Conservation (phyloP, 2,888 invertebrate species). For the Coleophora flavipennella region DNA sequence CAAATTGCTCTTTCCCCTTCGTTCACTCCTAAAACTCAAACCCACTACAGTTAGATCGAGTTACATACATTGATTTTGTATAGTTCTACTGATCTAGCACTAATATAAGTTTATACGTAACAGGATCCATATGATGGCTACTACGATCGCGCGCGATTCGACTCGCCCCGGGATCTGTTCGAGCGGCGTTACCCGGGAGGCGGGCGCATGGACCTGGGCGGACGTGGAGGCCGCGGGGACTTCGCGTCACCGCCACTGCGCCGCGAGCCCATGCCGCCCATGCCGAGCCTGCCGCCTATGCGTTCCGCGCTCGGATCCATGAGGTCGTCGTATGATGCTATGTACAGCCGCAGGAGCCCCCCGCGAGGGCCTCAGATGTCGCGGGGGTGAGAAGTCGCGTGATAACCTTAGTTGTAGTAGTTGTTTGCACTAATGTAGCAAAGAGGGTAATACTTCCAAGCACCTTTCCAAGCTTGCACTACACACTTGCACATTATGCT, state of each 20-base stretch:
- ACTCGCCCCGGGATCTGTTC: conserved; percentile 84
- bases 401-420: not conserved
- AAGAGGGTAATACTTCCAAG: too few relatives aligned
- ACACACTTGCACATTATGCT: too few relatives aligned
- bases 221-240: conserved; percentile 72
- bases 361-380: conserved; percentile 73
- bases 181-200: conserved; percentile 83
- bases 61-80: too few relatives aligned
- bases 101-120: conserved; percentile 11
- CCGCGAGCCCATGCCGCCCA: conserved; percentile 85
- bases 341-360: conserved; percentile 88
- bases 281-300: conserved; percentile 79
- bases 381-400: conserved; percentile 52
- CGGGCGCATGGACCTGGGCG: conserved; percentile 68
- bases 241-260: conserved; percentile 82
- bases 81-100: not conserved
- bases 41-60: too few relatives aligned
- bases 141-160: conserved; percentile 84
- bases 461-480: too few relatives aligned
- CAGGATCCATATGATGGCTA: conserved; percentile 84
- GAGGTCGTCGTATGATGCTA: conserved; percentile 82
- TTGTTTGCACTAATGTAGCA: too few relatives aligned
- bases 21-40: too few relatives aligned
- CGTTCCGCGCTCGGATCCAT: conserved; percentile 76
- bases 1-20: conserved; percentile 9